Percentiles rank a stretch among this genome's conserved stretches.
Evolutionary conservation across 2,797 vertebrate genomes (phyloP).

Genomic region (Muraenolepis orangiensis): DNA sequence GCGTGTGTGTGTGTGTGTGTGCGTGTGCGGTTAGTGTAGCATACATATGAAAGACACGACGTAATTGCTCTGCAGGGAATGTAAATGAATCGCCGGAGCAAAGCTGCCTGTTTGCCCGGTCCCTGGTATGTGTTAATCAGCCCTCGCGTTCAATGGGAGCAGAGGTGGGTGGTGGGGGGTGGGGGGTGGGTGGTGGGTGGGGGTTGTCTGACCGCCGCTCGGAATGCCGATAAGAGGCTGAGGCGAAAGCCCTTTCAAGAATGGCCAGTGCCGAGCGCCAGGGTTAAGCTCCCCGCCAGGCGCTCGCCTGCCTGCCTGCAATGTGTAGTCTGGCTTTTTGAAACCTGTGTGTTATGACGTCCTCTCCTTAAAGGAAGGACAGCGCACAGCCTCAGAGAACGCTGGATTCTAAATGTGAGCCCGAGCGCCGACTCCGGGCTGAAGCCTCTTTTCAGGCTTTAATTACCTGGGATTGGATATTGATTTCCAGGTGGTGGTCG

Average conservation of each 20-base stretch:
- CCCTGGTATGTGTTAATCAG: neutral
- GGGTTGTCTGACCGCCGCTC: no score
- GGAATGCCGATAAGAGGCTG: no score
- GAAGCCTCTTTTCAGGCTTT: slow-evolving; percentile 19
- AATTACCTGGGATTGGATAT: slow-evolving; percentile 43
- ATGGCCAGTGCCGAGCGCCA: no score
- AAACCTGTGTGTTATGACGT: no score
- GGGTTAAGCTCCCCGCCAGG: no score
- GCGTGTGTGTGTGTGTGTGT: slow-evolving; percentile 28
- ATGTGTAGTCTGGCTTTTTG: no score
- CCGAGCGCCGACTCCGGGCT: neutral
- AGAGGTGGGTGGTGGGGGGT: no score
- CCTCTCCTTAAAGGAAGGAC: neutral
- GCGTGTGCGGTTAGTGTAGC: slow-evolving; percentile 8
- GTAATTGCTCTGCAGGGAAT: slow-evolving; percentile 21
- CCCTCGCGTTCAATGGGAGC: neutral
- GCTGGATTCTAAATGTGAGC: neutral
- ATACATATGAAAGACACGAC: slow-evolving; percentile 11
- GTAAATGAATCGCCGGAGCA: slow-evolving; percentile 13
- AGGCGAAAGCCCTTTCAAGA: no score
- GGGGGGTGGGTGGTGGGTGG: no score
- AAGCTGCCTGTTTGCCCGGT: slow-evolving; percentile 2
- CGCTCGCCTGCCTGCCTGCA: no score
- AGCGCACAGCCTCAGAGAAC: neutral
- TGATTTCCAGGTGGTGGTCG: slow-evolving; percentile 21